Evolutionary conservation across 2,113 vertebrate genomes (phyloP).

Genomic region (Leiothrix lutea): DNA sequence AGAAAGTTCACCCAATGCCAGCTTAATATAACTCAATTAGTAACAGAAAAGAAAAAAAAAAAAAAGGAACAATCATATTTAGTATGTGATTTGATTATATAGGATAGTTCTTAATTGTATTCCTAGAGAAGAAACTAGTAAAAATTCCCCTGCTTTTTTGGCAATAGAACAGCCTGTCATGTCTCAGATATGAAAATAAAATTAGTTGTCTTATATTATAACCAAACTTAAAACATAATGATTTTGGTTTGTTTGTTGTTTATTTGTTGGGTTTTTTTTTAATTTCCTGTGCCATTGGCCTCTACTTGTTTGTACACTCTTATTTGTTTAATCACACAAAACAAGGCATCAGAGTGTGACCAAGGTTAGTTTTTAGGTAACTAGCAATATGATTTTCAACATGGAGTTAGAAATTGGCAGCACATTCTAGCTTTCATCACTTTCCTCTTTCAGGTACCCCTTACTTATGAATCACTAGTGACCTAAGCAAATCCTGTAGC

Average conservation of each 20-base stretch:
- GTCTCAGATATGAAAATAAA: background rate
- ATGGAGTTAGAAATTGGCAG: background rate
- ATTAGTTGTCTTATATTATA: background rate
- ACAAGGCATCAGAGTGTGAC: background rate
- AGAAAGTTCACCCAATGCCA: slow-evolving; percentile 1
- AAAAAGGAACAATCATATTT: background rate
- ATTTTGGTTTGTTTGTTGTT: background rate
- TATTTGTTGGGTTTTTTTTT: background rate
- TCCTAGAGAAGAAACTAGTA: background rate
- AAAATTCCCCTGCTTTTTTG: background rate
- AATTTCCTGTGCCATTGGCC: background rate
- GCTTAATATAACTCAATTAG: slow-evolving; percentile 5
- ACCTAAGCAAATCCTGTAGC: background rate
- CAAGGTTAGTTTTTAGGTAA: background rate
- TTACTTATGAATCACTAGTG: background rate
- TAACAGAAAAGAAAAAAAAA: background rate
- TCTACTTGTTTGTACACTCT: background rate
- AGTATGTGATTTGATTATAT: background rate
- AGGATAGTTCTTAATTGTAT: background rate
- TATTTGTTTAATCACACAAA: background rate
- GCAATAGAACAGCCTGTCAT: background rate
- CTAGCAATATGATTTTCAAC: background rate
- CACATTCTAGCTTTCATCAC: background rate
- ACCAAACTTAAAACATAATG: background rate
- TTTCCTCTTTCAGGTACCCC: background rate